Evolutionary conservation across 2,113 vertebrate genomes (phyloP).

Genomic region (Epinephelus fuscoguttatus): DNA sequence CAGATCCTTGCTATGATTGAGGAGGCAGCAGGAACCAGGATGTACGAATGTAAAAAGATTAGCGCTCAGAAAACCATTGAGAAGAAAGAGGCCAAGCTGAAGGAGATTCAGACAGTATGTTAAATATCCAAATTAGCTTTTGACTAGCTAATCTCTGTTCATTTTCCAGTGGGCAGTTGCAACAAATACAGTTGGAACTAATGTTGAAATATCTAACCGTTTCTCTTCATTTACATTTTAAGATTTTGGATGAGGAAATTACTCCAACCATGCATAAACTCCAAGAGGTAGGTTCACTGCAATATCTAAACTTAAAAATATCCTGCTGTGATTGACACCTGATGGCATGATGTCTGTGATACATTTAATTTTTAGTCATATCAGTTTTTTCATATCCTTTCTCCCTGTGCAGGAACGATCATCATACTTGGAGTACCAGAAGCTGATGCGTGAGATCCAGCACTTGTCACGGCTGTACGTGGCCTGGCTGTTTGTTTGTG

Average conservation of each 20-base stretch:
- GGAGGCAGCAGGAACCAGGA: conserved; percentile 96
- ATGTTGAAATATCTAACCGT: not conserved
- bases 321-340: not conserved
- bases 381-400: not conserved
- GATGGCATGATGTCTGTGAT: not conserved
- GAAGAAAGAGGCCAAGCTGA: conserved; percentile 95
- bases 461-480: conserved; percentile 88
- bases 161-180: not conserved
- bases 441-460: conserved; percentile 89
- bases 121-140: not conserved
- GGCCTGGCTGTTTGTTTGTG: conserved; percentile 91
- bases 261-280: conserved; percentile 93
- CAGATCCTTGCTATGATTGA: conserved; percentile 97
- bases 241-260: conserved; percentile 96
- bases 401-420: conserved; percentile 86
- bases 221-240: conserved; percentile 42
- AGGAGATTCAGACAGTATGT: conserved; percentile 90
- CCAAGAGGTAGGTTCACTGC: conserved; percentile 86
- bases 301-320: not conserved
- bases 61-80: conserved; percentile 94
- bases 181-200: not conserved
- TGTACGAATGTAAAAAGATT: conserved; percentile 97
- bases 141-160: not conserved
- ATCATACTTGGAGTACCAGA: conserved; percentile 94
- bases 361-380: not conserved